Evolutionary conservation across 2,888 invertebrate genomes (phyloP).

Genomic region (Eueremaeus valkanovi): DNA sequence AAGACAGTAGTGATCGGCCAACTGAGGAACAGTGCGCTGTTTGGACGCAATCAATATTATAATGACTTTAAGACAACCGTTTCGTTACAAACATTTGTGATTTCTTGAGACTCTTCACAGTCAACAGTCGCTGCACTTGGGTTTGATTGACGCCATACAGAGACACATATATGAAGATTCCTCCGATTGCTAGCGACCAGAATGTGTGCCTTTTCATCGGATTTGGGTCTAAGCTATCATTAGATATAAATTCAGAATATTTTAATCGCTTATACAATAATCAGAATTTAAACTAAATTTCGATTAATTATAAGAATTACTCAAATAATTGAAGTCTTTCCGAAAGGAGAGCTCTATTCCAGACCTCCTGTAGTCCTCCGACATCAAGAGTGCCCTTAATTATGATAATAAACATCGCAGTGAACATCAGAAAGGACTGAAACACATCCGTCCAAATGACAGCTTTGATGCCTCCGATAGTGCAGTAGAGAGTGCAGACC

Average conservation of each 20-base stretch:
- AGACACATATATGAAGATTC: constrained; percentile 71
- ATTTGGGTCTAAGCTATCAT: constrained; percentile 66
- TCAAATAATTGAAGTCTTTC: constrained; percentile 62
- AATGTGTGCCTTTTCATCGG: constrained; percentile 78
- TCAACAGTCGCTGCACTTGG: constrained; percentile 60
- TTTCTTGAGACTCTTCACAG: constrained; percentile 51
- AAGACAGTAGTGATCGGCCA: constrained; percentile 72
- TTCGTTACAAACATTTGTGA: constrained; percentile 47
- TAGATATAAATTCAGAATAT: not conserved
- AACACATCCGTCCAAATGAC: constrained; percentile 81
- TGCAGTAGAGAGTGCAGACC: constrained; percentile 80
- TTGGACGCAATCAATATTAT: not conserved
- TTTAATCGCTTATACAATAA: constrained; percentile 1
- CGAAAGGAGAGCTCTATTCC: constrained; percentile 65
- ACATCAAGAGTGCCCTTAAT: constrained; percentile 64
- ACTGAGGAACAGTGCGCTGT: constrained; percentile 67
- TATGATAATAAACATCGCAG: constrained; percentile 72
- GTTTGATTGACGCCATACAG: constrained; percentile 84
- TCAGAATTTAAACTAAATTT: not conserved
- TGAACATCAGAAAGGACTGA: constrained; percentile 74
- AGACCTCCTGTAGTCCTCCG: constrained; percentile 68
- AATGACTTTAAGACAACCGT: not conserved
- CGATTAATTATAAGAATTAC: constrained; percentile 47
- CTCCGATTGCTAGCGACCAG: constrained; percentile 77
- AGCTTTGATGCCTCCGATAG: constrained; percentile 85